Base-by-base conservation (phyloP, 2,797 vertebrate species). In the Tragelaphus oryx region DNA sequence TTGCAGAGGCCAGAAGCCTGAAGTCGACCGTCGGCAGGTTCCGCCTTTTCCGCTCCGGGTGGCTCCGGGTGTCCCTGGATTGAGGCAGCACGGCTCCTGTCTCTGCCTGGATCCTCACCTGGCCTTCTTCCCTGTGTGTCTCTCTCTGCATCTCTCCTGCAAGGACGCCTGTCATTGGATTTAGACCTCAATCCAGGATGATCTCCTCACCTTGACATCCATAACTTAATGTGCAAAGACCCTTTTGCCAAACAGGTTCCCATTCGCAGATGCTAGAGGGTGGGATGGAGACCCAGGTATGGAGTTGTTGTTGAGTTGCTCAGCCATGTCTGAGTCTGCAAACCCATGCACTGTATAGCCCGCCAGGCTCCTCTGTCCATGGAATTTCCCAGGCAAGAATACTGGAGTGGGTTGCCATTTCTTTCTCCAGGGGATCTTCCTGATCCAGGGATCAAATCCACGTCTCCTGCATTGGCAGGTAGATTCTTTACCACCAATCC, bases 21-120 rank as follows among this genome's bases (percentile, higher is more conserved):
- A 17, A 8, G 7, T 10, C 5, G 0, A 22, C n/a, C 3, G 17
- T 3, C 2, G 2, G 18, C 55, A 46, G 75, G 33, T 22, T 44
- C 55, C 2, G 41, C 62, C 8, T 12, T 12, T 57, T 26, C 54
- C 3, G 4, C 1, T 48, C 18, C 22, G 2, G 0, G 11, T 2
- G 41, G 33, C 17, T 8, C 17, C 3, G 10, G 16, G 65, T 0
- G 3, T 6, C 3, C n/a, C 60, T n/a, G 17, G 9, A 13, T 48
- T 37, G 59, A 24, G 57, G 65, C 20, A 3, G 50, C 13, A 4
- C 8, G 4, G 4, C 46, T 55, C 24, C 13, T 0, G 0, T 26
- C 78, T 78, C n/a, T 2, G 20, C 41, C 59, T 11, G 24, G 5
- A 5, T 54, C 60, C 65, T 24, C 60, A 41, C 48, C 0, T 2